Evolutionary conservation across 2,797 vertebrate species (phyloP).

Genomic region (Diceros bicornis): DNA sequence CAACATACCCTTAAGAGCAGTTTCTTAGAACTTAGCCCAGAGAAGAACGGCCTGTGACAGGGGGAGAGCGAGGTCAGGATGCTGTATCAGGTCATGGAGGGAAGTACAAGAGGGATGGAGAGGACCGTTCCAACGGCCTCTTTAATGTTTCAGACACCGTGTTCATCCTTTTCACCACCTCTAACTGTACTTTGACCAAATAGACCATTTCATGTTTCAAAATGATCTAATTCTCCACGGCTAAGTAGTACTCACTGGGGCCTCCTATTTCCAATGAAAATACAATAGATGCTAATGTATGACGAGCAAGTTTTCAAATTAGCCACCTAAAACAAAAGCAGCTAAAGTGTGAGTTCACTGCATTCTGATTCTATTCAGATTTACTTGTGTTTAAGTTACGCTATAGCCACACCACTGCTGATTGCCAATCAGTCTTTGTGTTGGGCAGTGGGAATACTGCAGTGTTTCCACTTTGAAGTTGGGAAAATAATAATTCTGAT

Average conservation of each 20-base stretch:
- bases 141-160: neutral
- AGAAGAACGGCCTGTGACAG: neutral
- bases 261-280: neutral
- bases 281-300: slow-evolving; percentile 15
- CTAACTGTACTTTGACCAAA: neutral
- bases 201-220: neutral
- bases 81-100: too few relatives aligned
- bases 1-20: neutral
- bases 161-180: neutral
- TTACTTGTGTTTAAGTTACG: neutral
- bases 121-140: neutral
- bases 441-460: slow-evolving; percentile 49
- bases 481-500: slow-evolving; percentile 70
- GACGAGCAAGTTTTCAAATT: neutral
- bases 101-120: neutral
- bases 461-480: slow-evolving; percentile 61
- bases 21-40: neutral
- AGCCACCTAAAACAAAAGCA: slow-evolving; percentile 64
- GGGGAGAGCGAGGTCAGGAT: too few relatives aligned
- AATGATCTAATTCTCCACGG: neutral
- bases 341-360: neutral
- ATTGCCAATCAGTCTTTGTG: neutral
- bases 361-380: neutral
- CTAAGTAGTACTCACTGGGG: neutral
- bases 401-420: neutral